Evolutionary conservation across 2,113 vertebrate genomes (phyloP).

Genomic region (Lipophrys pholis): DNA sequence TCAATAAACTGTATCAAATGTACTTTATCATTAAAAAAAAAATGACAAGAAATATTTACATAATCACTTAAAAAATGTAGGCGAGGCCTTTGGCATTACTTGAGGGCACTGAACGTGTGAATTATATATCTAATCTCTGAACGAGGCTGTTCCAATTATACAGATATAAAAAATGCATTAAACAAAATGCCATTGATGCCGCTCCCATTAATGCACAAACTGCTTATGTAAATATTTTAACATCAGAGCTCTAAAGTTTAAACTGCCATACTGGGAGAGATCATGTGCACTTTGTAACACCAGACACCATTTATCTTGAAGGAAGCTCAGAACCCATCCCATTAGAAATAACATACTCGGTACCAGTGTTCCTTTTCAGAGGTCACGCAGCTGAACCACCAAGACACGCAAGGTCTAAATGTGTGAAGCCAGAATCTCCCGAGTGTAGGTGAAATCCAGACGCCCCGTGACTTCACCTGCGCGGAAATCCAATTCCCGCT

Average conservation of each 20-base stretch:
- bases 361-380: slow-evolving; percentile 60
- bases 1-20: slow-evolving; percentile 8
- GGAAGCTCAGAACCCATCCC: slow-evolving; percentile 56
- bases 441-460: slow-evolving; percentile 73
- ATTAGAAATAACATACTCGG: slow-evolving; percentile 61
- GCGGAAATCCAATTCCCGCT: slow-evolving; percentile 76
- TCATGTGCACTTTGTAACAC: slow-evolving; percentile 38
- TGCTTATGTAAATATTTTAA: slow-evolving; percentile 53
- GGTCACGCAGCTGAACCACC: slow-evolving; percentile 37
- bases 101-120: slow-evolving; percentile 26
- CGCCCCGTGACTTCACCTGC: slow-evolving; percentile 68
- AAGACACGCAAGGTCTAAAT: slow-evolving; percentile 29
- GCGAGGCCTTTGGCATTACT: slow-evolving; percentile 55
- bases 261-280: slow-evolving; percentile 37
- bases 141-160: background rate
- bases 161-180: slow-evolving; percentile 45
- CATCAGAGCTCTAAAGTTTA: slow-evolving; percentile 21
- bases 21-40: slow-evolving; percentile 13
- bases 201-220: slow-evolving; percentile 36
- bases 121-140: background rate
- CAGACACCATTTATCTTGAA: slow-evolving; percentile 44
- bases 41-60: slow-evolving; percentile 34
- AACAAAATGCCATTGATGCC: slow-evolving; percentile 26
- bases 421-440: slow-evolving; percentile 42
- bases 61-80: slow-evolving; percentile 21